Conservation (phyloP, 1,140 invertebrate genomes). For the Scaptomyza pallida region DNA sequence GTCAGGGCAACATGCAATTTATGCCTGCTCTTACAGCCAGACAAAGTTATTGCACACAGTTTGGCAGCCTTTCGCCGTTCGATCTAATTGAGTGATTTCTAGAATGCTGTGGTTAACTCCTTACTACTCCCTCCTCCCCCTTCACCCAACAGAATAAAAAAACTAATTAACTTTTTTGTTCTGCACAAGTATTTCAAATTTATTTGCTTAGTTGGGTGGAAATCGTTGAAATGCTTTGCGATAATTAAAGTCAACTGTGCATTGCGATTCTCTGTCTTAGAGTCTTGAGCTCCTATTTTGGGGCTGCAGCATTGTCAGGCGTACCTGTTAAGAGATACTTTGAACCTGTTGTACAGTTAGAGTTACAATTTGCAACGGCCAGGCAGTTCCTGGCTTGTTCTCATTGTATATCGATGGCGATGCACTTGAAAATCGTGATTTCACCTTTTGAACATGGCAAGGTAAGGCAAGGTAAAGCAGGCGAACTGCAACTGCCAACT, state of each 20-base stretch:
- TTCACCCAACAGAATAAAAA: conserved; percentile 34
- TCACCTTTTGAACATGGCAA: conserved; percentile 74
- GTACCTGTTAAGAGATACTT: conserved; percentile 82
- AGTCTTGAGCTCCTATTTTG: conserved; percentile 52
- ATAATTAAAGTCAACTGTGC: conserved; percentile 69
- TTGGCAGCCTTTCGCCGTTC: conserved; percentile 70
- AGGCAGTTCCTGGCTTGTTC: conserved; percentile 33
- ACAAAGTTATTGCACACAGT: conserved; percentile 56
- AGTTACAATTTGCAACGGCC: conserved; percentile 79
- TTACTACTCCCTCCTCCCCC: too few species aligned
- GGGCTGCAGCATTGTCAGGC: conserved; percentile 51
- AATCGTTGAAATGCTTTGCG: conserved; percentile 74
- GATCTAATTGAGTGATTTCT: conserved; percentile 80
- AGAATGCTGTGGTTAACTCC: conserved; percentile 29
- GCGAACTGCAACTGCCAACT: conserved; percentile 34
- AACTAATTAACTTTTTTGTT: conserved; percentile 75
- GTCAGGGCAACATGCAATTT: conserved; percentile 6
- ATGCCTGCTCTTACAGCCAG: conserved; percentile 19
- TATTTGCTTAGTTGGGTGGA: conserved; percentile 63
- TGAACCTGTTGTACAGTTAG: conserved; percentile 83
- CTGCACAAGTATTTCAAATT: conserved; percentile 43
- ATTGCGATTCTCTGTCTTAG: conserved; percentile 23
- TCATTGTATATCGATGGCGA: conserved; percentile 79
- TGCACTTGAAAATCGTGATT: conserved; percentile 83
- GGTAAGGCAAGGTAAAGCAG: conserved; percentile 37